Conservation (phyloP, 2,888 invertebrate species). For the Diogma glabrata region DNA sequence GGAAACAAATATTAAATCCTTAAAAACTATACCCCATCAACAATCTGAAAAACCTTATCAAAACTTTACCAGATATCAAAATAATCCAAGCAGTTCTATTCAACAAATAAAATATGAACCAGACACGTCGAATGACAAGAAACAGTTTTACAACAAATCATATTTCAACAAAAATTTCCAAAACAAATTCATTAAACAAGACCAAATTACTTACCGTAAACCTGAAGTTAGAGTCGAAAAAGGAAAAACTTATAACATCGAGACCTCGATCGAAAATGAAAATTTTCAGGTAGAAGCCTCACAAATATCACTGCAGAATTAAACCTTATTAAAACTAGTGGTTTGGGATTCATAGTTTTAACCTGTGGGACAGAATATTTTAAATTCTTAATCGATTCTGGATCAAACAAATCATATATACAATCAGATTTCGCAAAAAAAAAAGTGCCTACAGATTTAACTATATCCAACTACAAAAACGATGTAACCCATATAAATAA, state of each 20-base stretch:
- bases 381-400: background rate
- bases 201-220: too few species aligned
- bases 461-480: background rate
- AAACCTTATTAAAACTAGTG: background rate
- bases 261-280: background rate
- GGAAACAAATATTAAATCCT: background rate
- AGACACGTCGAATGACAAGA: too few species aligned
- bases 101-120: too few species aligned
- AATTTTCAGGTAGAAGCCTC: background rate
- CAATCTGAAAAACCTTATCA: too few species aligned
- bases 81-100: too few species aligned
- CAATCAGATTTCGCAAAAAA: background rate
- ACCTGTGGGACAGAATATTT: background rate
- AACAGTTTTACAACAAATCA: too few species aligned
- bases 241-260: background rate
- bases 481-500: background rate
- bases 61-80: too few species aligned
- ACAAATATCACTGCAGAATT: background rate
- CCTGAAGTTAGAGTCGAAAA: too few species aligned
- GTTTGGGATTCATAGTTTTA: background rate
- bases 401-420: background rate
- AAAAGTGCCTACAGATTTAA: background rate
- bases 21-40: background rate
- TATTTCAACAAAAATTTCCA: too few species aligned
- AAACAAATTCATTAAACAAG: too few species aligned